Base-by-base conservation (phyloP, 1,140 invertebrate genomes). In the Forficula auricularia region DNA sequence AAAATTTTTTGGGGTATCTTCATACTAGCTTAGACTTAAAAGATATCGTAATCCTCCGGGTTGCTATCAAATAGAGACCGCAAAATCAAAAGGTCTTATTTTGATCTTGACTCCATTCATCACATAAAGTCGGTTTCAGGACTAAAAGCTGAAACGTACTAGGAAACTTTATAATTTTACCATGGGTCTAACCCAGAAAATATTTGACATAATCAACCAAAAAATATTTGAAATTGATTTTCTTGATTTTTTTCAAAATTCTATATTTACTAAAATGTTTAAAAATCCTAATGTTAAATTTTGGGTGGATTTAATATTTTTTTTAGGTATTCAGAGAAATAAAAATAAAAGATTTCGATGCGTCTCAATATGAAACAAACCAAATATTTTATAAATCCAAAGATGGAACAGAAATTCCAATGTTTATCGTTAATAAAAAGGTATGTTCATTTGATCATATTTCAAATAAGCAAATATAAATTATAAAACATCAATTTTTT, bases 351-450 rank as follows among this genome's bases (percentile, higher is more conserved):
- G 79, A 79, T 43, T 89, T 97, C 61, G 75, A 95, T 62, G 59
- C 77, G 3, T 67, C 71, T 6, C 59, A 78, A 40, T 97, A 88
- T 57, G 75, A 81, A 57, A 84, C 82, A 2, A 75, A 78, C 40
- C 94, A 98, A 66, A 70, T 94, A 32, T 98, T 98, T 65, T 98
- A 95, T 61, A 55, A 68, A 1, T 91, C 88, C 59, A 94, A 90
- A 65, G 94, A 98, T 67, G 87, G 85, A 42, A 95, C 90, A 1
- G 81, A 82, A 64, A 73, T 98, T 50, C 95, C 95, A 3, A 98
- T 98, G 94, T 99, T 96, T 62, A 80, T 98, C 48, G 75, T 96
- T 19, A 76, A 77, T 48, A 80, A 75, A 55, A 85, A 86, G 64
- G 80, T 81, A 62, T 56, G 56, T 52, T 40, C 31, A 9, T 38